Base-by-base conservation (phyloP, 2,888 invertebrate species). In the Rhabditoides inermis region DNA sequence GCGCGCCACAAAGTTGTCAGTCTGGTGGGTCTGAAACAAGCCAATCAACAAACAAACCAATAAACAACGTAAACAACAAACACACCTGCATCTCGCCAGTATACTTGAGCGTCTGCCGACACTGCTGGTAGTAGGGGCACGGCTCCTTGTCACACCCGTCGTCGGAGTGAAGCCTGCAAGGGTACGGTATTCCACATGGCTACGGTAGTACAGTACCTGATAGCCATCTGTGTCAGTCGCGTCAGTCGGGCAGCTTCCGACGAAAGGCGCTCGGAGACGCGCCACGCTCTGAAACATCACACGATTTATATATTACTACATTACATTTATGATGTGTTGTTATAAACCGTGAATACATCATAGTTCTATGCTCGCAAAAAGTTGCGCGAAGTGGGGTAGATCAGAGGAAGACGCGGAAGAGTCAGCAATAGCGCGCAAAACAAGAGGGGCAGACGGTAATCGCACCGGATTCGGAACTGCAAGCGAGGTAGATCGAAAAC, bases 51-150 rank as follows among this genome's bases (percentile, higher is more conserved):
- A 35, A 44, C 18, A 2, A 3, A 12, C 10, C n/a, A 32, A 28
- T 45, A 18, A 46, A 18, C 25, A 27, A 45, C 6, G 5, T 46
- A 44, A 20, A 15, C 30, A 51, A 20, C n/a, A 30, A 41, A 45
- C 45, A 28, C 25, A 61, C 58, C 47, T 59, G 55, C 45, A 55
- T 56, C 27, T 57, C 60, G n/a, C 63, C 58, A 15, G 69, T 58
- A 51, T 65, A 72, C 50, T 72, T 72, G 27, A 70, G 62, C 20
- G 69, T 64, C 30, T 65, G 63, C 20, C 72, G 55, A 45, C 73
- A 73, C 45, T 68, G 61, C 30, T 74, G 67, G 60, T 59, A 73
- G 56, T 71, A 68, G 1, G 71, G 65, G 47, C 73, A 73, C 12
- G 73, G 73, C 51, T 73, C 73, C 39, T 66, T 61, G n/a, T 52